Base-by-base conservation (phyloP, 2,797 vertebrate genomes). In the Rhadinocentrus ornatus region DNA sequence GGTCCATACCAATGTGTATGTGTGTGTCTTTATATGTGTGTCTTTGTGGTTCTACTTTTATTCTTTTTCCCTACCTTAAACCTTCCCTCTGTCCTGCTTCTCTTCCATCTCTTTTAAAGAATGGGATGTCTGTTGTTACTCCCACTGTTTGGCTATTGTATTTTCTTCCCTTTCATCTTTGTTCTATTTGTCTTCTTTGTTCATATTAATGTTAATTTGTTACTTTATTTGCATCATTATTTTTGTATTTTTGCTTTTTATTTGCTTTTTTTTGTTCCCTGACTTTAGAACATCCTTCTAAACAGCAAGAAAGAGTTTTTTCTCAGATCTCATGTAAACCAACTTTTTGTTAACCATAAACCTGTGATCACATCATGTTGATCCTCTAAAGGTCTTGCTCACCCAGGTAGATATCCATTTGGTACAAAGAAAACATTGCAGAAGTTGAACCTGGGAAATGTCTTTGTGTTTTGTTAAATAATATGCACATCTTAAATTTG, bases 1-100 rank as follows among this genome's bases (percentile, higher is more conserved):
- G 82, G 72, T 78, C 75, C 84, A 64, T 46, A 61, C 32, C 31
- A 63, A 22, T 16, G 8, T 75, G 60, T 69, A 66, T 66, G 41
- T 55, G 10, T 58, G n/a, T 52, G 7, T 44, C 20, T 24, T 13
- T 50, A 34, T 69, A 12, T 71, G 32, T 61, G n/a, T 62, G 24
- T 57, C 6, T 50, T 44, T 83, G 37, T 61, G 20, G 26, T 59
- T 63, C 66, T 62, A 11, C n/a, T 67, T 50, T 65, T 16, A 48
- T 61, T 59, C 55, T 65, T 27, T 50, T 73, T 61, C 16, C n/a
- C 48, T 61, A 61, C 41, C 48, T 24, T 50, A 11, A 22, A 11
- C 48, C n/a, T 22, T 41, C 5, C 15, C 7, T 54, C 64, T 75
- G 64, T 71, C 48, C 41, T 74, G 63, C 29, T 39, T 55, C 66